Base-by-base conservation (phyloP, 2,113 vertebrate species). In the Psilopsiagon aymara region DNA sequence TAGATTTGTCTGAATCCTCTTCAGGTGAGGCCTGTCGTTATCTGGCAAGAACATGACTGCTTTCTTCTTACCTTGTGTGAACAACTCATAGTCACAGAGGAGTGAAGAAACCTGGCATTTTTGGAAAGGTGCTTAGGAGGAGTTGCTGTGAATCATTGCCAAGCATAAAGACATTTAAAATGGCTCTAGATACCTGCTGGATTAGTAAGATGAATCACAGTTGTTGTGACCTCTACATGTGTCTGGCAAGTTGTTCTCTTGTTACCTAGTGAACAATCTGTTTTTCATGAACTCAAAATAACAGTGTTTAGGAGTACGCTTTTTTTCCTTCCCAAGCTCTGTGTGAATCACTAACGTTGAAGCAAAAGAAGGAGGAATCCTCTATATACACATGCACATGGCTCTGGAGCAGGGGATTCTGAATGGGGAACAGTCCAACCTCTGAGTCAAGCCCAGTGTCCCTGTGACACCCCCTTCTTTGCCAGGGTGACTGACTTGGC, bases 241-340 rank as follows among this genome's bases (percentile, higher is more conserved):
- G 95, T 94, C 95, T 97, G 95, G 94, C 95, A 94, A 90, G 90
- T 96, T 91, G 90, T 96, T 96, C 95, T 91, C 91, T 94, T 87
- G 86, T 90, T 95, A 95, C 94, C 94, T 92, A 90, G 89, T 91
- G 94, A 91, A 27, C 84, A 94, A 92, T 85, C 79, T 95, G 92
- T 80, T 95, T 96, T 88, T 92, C 94, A 74, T 59, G 13, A 82
- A 60, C 95, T 66, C 83, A 82, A 96, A 97, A 96, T 95, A 96
- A 94, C 93, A 94, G 89, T 91, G 95, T 76, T 96, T 88, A 89
- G 81, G 91, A 85, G 84, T 86, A 69, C 9, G 23, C 44, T 62
- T 76, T n/a, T n/a, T 96, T 74, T n/a, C 25, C 79, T 84, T 55
- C 91, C 78, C 35, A 6, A 57, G 53, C 64, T 88, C 47, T 14